Evolutionary conservation across 2,888 invertebrate species (phyloP).

Genomic region (Lottia scabra): DNA sequence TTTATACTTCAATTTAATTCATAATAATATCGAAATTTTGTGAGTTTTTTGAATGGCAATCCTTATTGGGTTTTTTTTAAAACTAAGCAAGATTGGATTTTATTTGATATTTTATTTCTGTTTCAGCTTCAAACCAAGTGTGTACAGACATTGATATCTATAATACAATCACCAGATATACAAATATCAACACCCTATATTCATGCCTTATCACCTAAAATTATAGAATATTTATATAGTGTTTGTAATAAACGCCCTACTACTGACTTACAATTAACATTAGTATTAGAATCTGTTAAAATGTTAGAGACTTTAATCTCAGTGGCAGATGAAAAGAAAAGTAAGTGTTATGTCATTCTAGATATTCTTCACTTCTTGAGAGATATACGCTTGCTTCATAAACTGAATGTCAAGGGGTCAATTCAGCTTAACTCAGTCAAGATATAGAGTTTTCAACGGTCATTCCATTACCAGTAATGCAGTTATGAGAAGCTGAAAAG

Average conservation of each 20-base stretch:
- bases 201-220: conserved; percentile 82
- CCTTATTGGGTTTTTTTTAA: background rate
- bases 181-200: conserved; percentile 83
- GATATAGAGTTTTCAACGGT: no score
- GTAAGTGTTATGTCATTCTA: conserved; percentile 73
- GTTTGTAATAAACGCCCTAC: conserved; percentile 75
- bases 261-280: conserved; percentile 78
- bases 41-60: no score
- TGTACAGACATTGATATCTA: conserved; percentile 81
- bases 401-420: no score
- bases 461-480: no score
- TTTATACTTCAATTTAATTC: no score
- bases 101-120: no score
- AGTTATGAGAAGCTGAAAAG: no score
- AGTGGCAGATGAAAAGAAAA: conserved; percentile 81
- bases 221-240: conserved; percentile 81
- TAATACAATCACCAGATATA: conserved; percentile 81
- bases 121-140: conserved; percentile 80
- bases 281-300: conserved; percentile 80
- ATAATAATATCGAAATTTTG: no score
- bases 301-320: conserved; percentile 82
- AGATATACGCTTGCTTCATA: no score
- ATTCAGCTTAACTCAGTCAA: no score
- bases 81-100: no score
- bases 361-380: background rate